Percentiles rank a stretch among this genome's conserved stretches.
Conservation (phyloP, 2,888 invertebrate species). For the Sipunculus nudus region DNA sequence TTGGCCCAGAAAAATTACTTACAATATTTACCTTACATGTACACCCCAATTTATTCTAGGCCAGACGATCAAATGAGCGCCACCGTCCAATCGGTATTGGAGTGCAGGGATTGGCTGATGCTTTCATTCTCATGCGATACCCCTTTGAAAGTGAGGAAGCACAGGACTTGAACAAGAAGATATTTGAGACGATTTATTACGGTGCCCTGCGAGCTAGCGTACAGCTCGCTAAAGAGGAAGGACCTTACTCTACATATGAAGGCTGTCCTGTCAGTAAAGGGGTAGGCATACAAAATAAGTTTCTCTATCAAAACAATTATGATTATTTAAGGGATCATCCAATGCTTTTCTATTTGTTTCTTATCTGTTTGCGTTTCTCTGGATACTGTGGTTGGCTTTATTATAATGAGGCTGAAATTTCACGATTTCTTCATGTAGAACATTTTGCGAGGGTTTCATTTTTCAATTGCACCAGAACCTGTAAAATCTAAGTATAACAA, state of each 20-base stretch:
- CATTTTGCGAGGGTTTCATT: no score
- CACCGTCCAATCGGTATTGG: slow-evolving; percentile 83
- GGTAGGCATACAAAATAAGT: slow-evolving; percentile 66
- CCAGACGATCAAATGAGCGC: slow-evolving; percentile 81
- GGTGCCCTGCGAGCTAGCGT: slow-evolving; percentile 96
- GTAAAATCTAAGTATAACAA: no score
- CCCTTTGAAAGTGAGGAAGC: slow-evolving; percentile 93
- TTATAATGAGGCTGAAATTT: no score
- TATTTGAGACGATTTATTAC: slow-evolving; percentile 98
- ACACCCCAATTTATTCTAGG: slow-evolving; percentile 66
- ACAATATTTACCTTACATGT: no score
- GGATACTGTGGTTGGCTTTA: no score
- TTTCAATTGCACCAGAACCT: no score
- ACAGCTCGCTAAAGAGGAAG: slow-evolving; percentile 85
- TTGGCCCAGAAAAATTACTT: no score
- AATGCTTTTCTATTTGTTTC: no score
- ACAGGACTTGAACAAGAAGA: slow-evolving; percentile 86
- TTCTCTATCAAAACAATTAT: no score
- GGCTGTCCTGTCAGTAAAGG: slow-evolving; percentile 95
- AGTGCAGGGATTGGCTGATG: slow-evolving; percentile 96
- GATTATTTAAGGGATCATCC: no score
- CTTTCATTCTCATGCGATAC: slow-evolving; percentile 89
- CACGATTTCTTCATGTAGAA: no score
- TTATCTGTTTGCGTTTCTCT: no score
- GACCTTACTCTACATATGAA: slow-evolving; percentile 89